phyloP scores from a whole-genome alignment of 2,797 vertebrate species.

The Champsocephalus esox region DNA sequence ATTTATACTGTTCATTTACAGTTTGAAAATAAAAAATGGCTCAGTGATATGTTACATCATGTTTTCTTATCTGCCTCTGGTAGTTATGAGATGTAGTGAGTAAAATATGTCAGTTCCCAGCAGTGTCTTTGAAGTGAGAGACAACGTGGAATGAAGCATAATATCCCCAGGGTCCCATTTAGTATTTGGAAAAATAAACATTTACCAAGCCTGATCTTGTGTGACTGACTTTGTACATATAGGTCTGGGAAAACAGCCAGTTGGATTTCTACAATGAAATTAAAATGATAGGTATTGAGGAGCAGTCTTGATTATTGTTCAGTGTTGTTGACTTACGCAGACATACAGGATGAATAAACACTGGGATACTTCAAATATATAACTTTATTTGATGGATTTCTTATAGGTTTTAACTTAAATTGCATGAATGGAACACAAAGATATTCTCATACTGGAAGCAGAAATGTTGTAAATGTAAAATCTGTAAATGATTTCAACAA shows the following conservation, averaged over 20 bases:
- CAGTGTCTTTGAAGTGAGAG: conserved; percentile 78
- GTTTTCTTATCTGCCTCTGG: conserved; percentile 4
- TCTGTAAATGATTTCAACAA: conserved; percentile 10
- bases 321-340: conserved; percentile 33
- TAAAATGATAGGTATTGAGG: conserved; percentile 72
- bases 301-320: conserved; percentile 52
- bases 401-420: conserved; percentile 6
- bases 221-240: conserved; percentile 69
- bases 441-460: not conserved
- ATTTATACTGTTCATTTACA: conserved; percentile 22
- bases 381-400: conserved; percentile 25
- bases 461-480: not conserved
- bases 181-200: conserved; percentile 82
- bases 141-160: conserved; percentile 75
- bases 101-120: conserved; percentile 64
- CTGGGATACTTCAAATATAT: conserved; percentile 26
- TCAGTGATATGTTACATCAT: conserved; percentile 27
- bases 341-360: conserved; percentile 26
- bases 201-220: conserved; percentile 79
- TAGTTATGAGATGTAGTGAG: conserved; percentile 34
- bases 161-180: conserved; percentile 79
- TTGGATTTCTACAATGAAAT: conserved; percentile 70
- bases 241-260: conserved; percentile 69
- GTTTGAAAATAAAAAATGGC: conserved; percentile 7
- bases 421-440: conserved; percentile 20